phyloP scores from a whole-genome alignment of 2,113 vertebrate genomes.

The Leptodactylus fuscus region DNA sequence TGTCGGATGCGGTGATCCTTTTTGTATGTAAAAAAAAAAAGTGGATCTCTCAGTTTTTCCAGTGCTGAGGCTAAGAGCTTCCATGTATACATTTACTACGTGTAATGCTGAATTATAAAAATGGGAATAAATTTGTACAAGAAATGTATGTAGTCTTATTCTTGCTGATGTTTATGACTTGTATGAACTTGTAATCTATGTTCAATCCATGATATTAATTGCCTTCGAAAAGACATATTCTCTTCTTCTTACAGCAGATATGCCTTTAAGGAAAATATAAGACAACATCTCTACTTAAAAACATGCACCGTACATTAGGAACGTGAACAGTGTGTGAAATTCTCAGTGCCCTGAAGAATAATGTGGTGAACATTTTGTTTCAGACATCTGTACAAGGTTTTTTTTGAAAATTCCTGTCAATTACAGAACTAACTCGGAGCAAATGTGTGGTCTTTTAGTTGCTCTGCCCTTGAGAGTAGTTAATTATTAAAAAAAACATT shows the following conservation, averaged over 20 bases:
- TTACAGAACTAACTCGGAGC: not conserved
- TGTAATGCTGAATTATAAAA: too few relatives aligned
- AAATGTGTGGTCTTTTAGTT: constrained; percentile 33
- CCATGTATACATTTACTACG: too few relatives aligned
- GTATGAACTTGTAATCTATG: not conserved
- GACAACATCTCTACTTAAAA: not conserved
- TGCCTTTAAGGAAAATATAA: not conserved
- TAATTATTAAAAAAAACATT: constrained; percentile 31
- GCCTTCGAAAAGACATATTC: not conserved
- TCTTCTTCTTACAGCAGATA: not conserved
- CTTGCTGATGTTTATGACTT: not conserved
- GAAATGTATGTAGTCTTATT: too few relatives aligned
- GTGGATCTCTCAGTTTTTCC: too few relatives aligned
- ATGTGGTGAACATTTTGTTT: not conserved
- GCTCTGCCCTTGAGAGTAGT: not conserved
- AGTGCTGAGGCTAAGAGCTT: too few relatives aligned
- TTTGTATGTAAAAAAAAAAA: too few relatives aligned
- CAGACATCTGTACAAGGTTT: constrained; percentile 27
- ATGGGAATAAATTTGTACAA: too few relatives aligned
- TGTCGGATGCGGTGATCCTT: too few relatives aligned
- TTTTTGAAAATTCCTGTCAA: constrained; percentile 15
- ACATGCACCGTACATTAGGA: not conserved
- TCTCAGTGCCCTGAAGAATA: not conserved
- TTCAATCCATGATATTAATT: not conserved
- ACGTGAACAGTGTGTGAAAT: not conserved